phyloP scores from a whole-genome alignment of 2,113 vertebrate genomes.

The Amblyornis subalaris region DNA sequence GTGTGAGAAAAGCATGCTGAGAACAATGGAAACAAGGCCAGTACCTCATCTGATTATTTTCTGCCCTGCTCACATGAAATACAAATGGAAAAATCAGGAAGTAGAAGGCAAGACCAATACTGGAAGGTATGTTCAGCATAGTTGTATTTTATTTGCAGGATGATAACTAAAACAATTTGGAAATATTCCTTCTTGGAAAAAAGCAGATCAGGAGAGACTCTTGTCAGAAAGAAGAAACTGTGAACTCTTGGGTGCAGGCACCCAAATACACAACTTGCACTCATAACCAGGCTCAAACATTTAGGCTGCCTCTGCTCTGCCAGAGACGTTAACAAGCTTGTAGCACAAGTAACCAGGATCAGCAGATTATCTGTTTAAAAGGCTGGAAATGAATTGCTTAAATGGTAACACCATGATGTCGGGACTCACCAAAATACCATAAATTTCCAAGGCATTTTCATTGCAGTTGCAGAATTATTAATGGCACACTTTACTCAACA shows the following conservation, averaged over 20 bases:
- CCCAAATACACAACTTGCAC: fast-evolving
- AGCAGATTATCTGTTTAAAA: background rate
- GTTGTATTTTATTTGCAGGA: background rate
- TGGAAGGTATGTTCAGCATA: background rate
- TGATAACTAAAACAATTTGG: background rate
- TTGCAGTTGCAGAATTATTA: background rate
- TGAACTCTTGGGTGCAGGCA: background rate
- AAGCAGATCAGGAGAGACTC: background rate
- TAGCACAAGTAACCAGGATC: background rate
- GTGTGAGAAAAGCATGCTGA: background rate
- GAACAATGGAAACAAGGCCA: background rate
- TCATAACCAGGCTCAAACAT: background rate
- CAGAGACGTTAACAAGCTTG: background rate
- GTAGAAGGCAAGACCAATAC: background rate
- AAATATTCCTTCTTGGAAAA: background rate
- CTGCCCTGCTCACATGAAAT: background rate
- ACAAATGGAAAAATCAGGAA: background rate
- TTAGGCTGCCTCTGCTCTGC: background rate
- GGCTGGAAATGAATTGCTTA: background rate
- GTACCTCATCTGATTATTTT: background rate
- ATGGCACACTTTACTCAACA: background rate
- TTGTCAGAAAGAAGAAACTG: background rate
- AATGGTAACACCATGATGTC: background rate
- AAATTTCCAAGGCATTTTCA: background rate
- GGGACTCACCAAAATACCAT: background rate